These are phyloP conservation scores for Dolichopus griseipennis DNA, from an alignment of 2,888 invertebrate species.

Conservation along the genomic window DNA sequence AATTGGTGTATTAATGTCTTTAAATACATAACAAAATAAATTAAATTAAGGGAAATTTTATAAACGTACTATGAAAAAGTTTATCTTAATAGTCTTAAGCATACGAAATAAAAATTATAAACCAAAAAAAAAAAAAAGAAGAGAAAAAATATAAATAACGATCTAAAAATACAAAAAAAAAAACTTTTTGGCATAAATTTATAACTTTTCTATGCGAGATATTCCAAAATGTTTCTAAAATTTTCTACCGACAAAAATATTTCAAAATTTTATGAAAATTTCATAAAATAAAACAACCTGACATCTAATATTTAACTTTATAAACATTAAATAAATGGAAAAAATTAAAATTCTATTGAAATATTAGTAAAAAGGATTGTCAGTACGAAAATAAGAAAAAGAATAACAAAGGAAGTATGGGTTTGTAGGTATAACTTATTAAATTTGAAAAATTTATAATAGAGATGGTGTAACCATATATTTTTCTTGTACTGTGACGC, in stretches of 20 bases:
- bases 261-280: background rate
- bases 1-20: too few species aligned
- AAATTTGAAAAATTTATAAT: background rate
- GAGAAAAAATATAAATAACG: too few species aligned
- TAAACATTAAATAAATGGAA: background rate
- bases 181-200: background rate
- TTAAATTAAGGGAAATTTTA: too few species aligned
- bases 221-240: constrained; percentile 2
- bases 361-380: background rate
- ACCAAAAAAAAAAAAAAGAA: too few species aligned
- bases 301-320: constrained; percentile 6
- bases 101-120: too few species aligned
- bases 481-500: too few species aligned
- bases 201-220: background rate
- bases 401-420: background rate
- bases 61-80: too few species aligned
- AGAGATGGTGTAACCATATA: too few species aligned
- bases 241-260: background rate
- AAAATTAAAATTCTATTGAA: background rate
- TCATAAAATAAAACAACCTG: background rate
- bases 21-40: too few species aligned
- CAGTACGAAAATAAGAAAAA: background rate
- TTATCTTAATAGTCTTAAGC: too few species aligned
- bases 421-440: background rate
- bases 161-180: too few species aligned